Conservation (phyloP, 2,113 vertebrate genomes). For the Haliaeetus leucogaster region DNA sequence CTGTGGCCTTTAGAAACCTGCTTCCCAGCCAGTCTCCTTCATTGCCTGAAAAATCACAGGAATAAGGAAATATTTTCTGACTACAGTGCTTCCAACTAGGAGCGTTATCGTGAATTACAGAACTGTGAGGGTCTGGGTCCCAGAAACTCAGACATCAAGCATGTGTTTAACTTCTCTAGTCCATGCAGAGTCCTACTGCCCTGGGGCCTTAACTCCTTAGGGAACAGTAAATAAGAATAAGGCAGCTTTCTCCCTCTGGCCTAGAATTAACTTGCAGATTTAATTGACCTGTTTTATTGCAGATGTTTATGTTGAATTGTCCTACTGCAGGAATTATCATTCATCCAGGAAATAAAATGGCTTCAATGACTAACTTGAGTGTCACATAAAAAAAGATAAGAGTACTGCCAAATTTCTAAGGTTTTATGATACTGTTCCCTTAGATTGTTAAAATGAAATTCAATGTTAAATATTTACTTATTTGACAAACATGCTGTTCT, state of each 20-base stretch:
- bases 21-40: background rate
- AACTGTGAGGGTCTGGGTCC: background rate
- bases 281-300: background rate
- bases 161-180: background rate
- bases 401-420: background rate
- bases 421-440: background rate
- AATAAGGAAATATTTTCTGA: background rate
- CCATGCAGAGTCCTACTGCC: background rate
- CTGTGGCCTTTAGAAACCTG: background rate
- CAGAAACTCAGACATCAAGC: background rate
- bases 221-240: background rate
- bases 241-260: background rate
- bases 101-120: background rate
- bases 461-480: constrained; percentile 21
- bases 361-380: background rate
- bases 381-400: background rate
- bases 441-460: background rate
- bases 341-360: background rate
- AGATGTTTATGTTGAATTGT: background rate
- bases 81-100: background rate
- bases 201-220: background rate
- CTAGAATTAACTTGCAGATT: background rate
- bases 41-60: background rate
- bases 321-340: background rate
- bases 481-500: background rate